Conservation (phyloP, 2,113 vertebrate species). For the Sander lucioperca region DNA sequence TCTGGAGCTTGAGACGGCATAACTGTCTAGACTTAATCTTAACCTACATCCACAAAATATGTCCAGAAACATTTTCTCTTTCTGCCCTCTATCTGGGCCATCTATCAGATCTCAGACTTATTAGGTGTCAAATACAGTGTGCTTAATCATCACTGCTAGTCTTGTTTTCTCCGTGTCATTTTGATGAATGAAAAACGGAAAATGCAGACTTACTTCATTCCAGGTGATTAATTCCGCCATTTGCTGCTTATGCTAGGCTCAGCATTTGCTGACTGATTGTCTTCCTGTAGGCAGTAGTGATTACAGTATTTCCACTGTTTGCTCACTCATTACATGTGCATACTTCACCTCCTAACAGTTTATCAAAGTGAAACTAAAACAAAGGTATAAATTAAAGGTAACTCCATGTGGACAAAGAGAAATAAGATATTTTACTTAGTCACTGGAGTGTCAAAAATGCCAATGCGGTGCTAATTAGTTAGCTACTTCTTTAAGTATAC, state of each 20-base stretch:
- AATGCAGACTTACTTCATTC: slow-evolving; percentile 51
- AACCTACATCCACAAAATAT: background rate
- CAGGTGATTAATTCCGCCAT: slow-evolving; percentile 55
- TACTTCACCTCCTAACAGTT: slow-evolving; percentile 19
- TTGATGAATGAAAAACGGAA: slow-evolving; percentile 57
- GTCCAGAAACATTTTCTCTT: slow-evolving; percentile 1
- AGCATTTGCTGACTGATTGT: slow-evolving; percentile 45
- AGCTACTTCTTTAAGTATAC: background rate
- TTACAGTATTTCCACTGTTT: slow-evolving; percentile 55
- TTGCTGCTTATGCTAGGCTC: slow-evolving; percentile 24
- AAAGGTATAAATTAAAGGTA: slow-evolving; percentile 4
- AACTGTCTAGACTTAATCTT: background rate
- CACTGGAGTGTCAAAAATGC: background rate
- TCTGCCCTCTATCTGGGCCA: slow-evolving; percentile 16
- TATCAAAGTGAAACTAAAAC: slow-evolving; percentile 14
- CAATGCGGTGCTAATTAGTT: slow-evolving; percentile 19
- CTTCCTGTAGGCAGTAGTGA: slow-evolving; percentile 39
- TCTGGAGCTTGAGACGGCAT: background rate
- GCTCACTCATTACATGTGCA: slow-evolving; percentile 34
- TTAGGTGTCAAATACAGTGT: slow-evolving; percentile 54
- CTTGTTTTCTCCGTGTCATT: slow-evolving; percentile 53
- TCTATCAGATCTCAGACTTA: slow-evolving; percentile 44
- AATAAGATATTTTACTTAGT: background rate
- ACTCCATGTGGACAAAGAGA: background rate
- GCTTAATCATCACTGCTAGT: slow-evolving; percentile 52